These are phyloP conservation scores for Eremophila alpestris DNA, from an alignment of 2,797 vertebrate genomes.

Conservation along the genomic window DNA sequence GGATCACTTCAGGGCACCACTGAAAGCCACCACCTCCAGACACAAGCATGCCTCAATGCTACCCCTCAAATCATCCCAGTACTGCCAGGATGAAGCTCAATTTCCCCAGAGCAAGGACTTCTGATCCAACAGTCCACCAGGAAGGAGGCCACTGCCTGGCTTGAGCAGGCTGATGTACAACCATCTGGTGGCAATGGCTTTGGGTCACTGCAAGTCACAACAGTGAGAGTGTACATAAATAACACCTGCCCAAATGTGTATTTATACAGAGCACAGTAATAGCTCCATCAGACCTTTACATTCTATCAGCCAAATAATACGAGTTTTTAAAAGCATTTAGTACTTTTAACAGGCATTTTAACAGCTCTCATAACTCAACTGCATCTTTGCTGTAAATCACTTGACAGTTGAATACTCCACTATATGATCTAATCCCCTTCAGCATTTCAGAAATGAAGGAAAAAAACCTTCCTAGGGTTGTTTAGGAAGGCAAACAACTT, in stretches of 20 bases:
- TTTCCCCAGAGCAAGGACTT: not conserved
- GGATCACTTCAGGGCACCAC: not conserved
- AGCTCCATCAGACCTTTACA: constrained; percentile 70
- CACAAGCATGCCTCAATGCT: rapidly evolving
- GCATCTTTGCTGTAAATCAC: constrained; percentile 69
- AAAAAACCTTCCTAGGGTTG: not conserved
- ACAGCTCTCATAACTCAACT: constrained; percentile 73
- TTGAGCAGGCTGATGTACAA: constrained; percentile 13
- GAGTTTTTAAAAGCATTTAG: constrained; percentile 73
- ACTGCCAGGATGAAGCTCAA: not conserved
- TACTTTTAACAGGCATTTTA: constrained; percentile 75
- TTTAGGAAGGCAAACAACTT: constrained; percentile 24
- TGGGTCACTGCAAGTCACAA: constrained; percentile 44
- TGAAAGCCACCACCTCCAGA: not conserved
- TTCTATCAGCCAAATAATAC: constrained; percentile 72
- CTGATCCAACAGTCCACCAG: not conserved
- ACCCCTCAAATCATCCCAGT: not conserved
- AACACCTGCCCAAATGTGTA: constrained; percentile 52
- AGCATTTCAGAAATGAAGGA: constrained; percentile 59
- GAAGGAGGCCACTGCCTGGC: not conserved
- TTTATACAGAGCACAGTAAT: constrained; percentile 69
- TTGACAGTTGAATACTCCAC: constrained; percentile 66
- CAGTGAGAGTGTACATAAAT: constrained; percentile 44
- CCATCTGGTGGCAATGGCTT: constrained; percentile 18
- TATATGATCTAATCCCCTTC: constrained; percentile 68